Evolutionary conservation across 2,113 vertebrate species (phyloP).

Genomic region (Malurus cyaneus): DNA sequence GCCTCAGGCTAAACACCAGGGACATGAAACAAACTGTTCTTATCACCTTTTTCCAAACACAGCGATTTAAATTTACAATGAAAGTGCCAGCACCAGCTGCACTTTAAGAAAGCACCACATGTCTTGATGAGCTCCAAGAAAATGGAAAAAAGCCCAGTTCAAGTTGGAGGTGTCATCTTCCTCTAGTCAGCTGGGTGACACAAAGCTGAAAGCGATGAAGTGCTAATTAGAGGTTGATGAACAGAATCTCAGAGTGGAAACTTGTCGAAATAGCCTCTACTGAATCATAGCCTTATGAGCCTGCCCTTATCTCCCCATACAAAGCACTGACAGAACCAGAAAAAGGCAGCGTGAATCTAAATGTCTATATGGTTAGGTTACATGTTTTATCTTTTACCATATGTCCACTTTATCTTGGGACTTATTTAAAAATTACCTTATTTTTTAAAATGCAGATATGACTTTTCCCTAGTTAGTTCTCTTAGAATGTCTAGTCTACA

Average conservation of each 20-base stretch:
- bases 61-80: constrained; percentile 79
- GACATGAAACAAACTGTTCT: constrained; percentile 79
- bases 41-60: constrained; percentile 77
- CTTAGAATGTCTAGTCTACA: not conserved
- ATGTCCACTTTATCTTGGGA: constrained; percentile 13
- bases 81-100: constrained; percentile 78
- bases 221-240: constrained; percentile 82
- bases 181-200: constrained; percentile 76
- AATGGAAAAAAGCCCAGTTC: constrained; percentile 76
- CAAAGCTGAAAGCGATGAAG: constrained; percentile 78
- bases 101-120: constrained; percentile 79
- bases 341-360: constrained; percentile 37
- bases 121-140: constrained; percentile 74
- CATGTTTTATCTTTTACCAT: constrained; percentile 21
- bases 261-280: constrained; percentile 64
- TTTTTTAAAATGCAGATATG: not conserved
- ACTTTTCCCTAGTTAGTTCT: not conserved
- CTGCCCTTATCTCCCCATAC: constrained; percentile 36
- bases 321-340: not conserved
- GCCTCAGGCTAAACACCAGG: constrained; percentile 74
- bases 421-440: constrained; percentile 21
- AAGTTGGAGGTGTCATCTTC: constrained; percentile 76
- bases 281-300: constrained; percentile 57
- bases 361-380: constrained; percentile 26
- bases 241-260: constrained; percentile 71